Evolutionary conservation across 2,113 vertebrate genomes (phyloP).

Genomic region (Neotragus pygmaeus): DNA sequence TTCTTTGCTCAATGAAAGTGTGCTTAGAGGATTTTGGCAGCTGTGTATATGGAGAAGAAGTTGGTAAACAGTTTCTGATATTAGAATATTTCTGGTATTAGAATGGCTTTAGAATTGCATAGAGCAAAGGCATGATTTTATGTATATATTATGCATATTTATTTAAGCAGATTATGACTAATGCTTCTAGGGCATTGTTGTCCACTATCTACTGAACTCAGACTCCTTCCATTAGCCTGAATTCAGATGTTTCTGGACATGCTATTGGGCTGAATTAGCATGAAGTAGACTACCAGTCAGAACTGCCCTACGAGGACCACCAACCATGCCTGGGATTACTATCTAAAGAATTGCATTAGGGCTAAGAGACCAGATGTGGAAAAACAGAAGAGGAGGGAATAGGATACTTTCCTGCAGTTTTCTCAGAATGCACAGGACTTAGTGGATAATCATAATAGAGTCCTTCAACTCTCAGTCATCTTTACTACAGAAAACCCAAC

Average conservation of each 20-base stretch:
- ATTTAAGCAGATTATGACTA: background rate
- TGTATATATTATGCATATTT: background rate
- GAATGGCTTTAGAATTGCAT: background rate
- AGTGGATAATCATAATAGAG: background rate
- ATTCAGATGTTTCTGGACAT: background rate
- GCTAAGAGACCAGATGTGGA: too few relatives aligned
- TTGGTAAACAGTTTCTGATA: background rate
- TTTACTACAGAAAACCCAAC: background rate
- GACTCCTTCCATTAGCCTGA: background rate
- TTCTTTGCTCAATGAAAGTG: background rate
- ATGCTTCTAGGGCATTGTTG: background rate
- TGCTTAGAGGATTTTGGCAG: background rate
- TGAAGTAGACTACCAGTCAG: background rate
- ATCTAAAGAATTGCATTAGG: background rate
- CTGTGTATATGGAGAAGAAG: background rate
- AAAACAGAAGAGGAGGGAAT: background rate
- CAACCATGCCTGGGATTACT: background rate
- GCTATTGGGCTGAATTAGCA: background rate
- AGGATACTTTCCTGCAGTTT: background rate
- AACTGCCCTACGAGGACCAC: background rate
- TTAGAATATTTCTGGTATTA: background rate
- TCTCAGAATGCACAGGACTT: background rate
- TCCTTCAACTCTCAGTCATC: background rate
- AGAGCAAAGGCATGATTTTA: background rate
- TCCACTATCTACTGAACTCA: background rate